Base-by-base conservation (phyloP, 2,888 invertebrate genomes). In the Gandaritis pyraliata region DNA sequence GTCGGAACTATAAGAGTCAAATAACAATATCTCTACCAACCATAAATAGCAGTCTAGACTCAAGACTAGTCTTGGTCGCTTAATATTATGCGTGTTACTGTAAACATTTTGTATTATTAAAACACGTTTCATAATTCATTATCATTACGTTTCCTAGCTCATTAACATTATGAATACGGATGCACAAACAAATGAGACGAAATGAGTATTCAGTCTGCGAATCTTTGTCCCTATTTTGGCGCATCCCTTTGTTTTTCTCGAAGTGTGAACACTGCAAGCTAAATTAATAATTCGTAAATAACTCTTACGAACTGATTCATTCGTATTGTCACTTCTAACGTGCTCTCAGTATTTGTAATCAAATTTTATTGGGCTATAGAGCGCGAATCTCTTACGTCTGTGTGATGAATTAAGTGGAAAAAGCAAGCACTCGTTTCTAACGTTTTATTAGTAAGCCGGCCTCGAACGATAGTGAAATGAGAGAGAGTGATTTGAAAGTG, bases 391-490 rank as follows among this genome's bases (percentile, higher is more conserved):
- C n/a, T 18, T 38, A 47, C 51, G 46, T 29, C 10, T 15, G 2
- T 15, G 2, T 16, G 12, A 15, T 43, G 52, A 59, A 53, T 64
- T 54, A 48, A 62, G 61, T 62, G 47, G 33, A 43, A 47, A 51
- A 58, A 39, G 50, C 15, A 13, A 13, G 13, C 23, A 16, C 23
- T 16, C 16, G 36, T 46, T 56, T 23, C 30, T 18, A 61, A 33
- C 49, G 38, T 52, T 64, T 61, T 58, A 36, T 39, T 60, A 61
- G 50, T 53, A 59, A 47, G 41, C 45, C 56, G 74, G 69, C 78
- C 77, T 70, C 76, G 58, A 74, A 73, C 77, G 83, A 85, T 77
- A 85, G 87, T 83, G 80, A 85, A 85, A 80, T 76, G 76, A 76
- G 76, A 78, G 79, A 78, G 82, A 81, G 85, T 73, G 76, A 39